Evolutionary conservation across 2,113 vertebrate species (phyloP).

Genomic region (Forbesichthys agassizii): DNA sequence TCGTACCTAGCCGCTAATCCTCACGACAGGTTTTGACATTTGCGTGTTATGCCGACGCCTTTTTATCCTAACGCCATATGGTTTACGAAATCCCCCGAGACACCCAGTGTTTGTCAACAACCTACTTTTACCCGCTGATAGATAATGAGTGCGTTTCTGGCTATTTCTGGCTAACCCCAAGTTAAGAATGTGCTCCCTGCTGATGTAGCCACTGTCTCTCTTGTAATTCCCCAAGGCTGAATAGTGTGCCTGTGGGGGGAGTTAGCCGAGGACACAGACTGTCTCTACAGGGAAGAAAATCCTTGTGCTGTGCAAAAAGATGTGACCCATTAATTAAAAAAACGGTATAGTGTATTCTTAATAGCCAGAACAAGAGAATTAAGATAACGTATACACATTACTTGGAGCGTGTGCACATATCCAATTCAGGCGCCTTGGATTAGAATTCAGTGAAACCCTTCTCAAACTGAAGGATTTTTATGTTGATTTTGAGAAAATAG

Average conservation of each 20-base stretch:
- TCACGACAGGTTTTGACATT: conserved; percentile 36
- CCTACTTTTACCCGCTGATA: conserved; percentile 11
- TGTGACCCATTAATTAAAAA: too few relatives aligned
- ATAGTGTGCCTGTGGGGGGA: neutral
- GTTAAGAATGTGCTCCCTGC: conserved; percentile 1
- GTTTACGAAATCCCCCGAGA: neutral
- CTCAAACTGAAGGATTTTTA: too few relatives aligned
- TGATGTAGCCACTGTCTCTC: neutral
- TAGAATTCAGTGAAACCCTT: too few relatives aligned
- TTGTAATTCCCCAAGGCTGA: conserved; percentile 17
- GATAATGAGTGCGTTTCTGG: neutral
- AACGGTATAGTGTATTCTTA: too few relatives aligned
- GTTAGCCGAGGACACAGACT: neutral
- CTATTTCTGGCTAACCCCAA: neutral
- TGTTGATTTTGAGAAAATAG: too few relatives aligned
- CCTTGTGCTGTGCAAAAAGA: too few relatives aligned
- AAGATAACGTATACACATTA: too few relatives aligned
- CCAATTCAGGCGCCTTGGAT: too few relatives aligned
- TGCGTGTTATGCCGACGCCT: conserved; percentile 4
- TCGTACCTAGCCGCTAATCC: conserved; percentile 55
- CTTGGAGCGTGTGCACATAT: too few relatives aligned
- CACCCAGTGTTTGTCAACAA: neutral
- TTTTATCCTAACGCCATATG: too few relatives aligned
- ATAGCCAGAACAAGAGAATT: too few relatives aligned
- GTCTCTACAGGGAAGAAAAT: conserved; percentile 18